A percentile compares a stretch with the other conserved stretches of the same genome.
These are phyloP conservation scores for Canis aureus DNA, from an alignment of 2,113 vertebrate species.

Conservation along the genomic window DNA sequence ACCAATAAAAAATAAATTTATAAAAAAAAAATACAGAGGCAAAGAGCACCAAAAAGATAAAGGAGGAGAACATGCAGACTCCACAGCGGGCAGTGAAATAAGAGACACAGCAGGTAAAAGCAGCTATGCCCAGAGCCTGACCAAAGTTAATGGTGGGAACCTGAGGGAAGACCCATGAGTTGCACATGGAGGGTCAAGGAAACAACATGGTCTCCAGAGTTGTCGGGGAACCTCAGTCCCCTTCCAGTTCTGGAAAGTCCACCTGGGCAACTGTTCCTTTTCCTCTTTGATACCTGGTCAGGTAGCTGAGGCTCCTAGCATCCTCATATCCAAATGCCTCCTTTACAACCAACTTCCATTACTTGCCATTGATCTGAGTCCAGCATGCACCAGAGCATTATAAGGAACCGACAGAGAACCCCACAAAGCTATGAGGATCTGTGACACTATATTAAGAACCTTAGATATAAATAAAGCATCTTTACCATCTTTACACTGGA, in stretches of 20 bases:
- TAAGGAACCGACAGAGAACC: background rate
- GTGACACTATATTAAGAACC: background rate
- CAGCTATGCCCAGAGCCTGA: rapidly evolving
- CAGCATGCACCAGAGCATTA: background rate
- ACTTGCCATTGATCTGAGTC: background rate
- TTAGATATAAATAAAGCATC: background rate
- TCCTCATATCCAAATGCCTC: background rate
- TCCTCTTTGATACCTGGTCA: background rate
- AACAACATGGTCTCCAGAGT: rapidly evolving
- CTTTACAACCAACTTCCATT: background rate
- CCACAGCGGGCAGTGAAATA: background rate
- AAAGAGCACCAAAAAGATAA: background rate
- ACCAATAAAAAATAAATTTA: too few relatives aligned
- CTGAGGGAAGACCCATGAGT: too few relatives aligned
- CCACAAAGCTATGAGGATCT: background rate
- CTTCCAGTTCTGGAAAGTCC: background rate
- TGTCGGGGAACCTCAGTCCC: rapidly evolving
- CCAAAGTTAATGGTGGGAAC: rapidly evolving
- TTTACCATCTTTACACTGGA: background rate
- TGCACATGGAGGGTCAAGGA: rapidly evolving
- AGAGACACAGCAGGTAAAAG: rapidly evolving
- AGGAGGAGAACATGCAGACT: background rate
- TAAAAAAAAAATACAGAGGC: background rate
- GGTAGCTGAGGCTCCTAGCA: background rate
- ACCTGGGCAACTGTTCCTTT: too few relatives aligned